Base-by-base conservation (phyloP, 2,888 invertebrate species). In the Baccha elongata region DNA sequence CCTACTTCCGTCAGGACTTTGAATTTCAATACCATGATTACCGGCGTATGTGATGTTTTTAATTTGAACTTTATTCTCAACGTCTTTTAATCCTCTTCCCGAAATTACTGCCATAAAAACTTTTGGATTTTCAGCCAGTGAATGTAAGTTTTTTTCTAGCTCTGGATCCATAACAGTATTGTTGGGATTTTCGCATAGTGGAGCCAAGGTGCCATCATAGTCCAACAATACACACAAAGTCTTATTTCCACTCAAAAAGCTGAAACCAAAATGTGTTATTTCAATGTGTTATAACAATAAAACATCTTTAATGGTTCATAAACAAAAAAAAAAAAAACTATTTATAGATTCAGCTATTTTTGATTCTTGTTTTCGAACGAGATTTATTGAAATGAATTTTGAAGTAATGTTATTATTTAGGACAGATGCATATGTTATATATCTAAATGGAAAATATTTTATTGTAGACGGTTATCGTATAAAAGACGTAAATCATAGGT, bases 171-270 rank as follows among this genome's bases (percentile, higher is more conserved):
- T 92, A 35, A 92, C 92, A 1, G 95, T 94, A 44, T 94, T 91
- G 87, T 94, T 93, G 1, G 95, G 95, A 90, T 94, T 94, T 3
- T 93, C 93, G 0, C 94, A 94, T 55, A 95, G 93, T 1, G 94
- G 94, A 0, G 95, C 94, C 85, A 95, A 89, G 3, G 95, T 95
- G 50, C 95, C 95, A 89, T 95, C 95, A 87, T 94, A 95, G 88
- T 95, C 95, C 86, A 95, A 89, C 1, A 95, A 89, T 1, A 95
- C 89, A 0, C 94, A 94, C 86, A 95, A 88, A 87, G 94, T 94
- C 86, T 93, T 92, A 17, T 92, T 91, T 42, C 92, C 91, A 65
- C 93, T 93, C 85, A 95, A 72, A 35, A 87, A 90, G 23, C 90
- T 90, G 7, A 15, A 58, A 40, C 0, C 0, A 62, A 55, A 65